Percentiles rank a stretch among this genome's conserved stretches.
Conservation (phyloP, 1,140 invertebrate species). For the Episyrphus balteatus region DNA sequence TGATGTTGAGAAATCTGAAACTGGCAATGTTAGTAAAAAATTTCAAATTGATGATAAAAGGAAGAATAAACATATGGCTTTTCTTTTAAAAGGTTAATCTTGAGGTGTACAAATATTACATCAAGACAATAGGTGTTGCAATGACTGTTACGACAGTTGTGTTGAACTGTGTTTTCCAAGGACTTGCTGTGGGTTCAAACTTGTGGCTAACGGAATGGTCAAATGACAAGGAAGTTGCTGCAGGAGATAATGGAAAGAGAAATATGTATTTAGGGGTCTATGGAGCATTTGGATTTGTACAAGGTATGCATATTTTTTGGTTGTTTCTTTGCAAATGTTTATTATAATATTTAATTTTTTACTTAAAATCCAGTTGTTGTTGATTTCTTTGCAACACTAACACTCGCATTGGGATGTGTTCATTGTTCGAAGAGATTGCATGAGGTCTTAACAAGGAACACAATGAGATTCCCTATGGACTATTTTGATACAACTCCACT, state of each 20-base stretch:
- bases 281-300: constrained; percentile 71
- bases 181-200: constrained; percentile 81
- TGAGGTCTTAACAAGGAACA: not conserved
- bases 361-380: constrained; percentile 15
- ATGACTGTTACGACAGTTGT: constrained; percentile 62
- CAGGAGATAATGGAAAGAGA: constrained; percentile 46
- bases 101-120: constrained; percentile 79
- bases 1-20: constrained; percentile 80
- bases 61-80: not conserved
- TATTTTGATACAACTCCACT: constrained; percentile 66
- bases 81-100: constrained; percentile 45
- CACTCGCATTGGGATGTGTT: constrained; percentile 11
- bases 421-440: not conserved
- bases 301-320: constrained; percentile 54
- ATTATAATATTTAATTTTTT: not conserved
- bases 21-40: constrained; percentile 57
- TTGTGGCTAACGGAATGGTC: constrained; percentile 88
- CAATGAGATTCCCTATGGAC: constrained; percentile 39
- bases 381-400: constrained; percentile 14
- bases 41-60: not conserved
- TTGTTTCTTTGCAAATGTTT: not conserved
- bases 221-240: constrained; percentile 45
- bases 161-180: constrained; percentile 80
- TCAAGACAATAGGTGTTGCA: constrained; percentile 70
- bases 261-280: constrained; percentile 83